Evolutionary conservation across 1,140 invertebrate species (phyloP), one percentile per base, ranked within the genome.

Genomic region (Camponotus vicinus): DNA sequence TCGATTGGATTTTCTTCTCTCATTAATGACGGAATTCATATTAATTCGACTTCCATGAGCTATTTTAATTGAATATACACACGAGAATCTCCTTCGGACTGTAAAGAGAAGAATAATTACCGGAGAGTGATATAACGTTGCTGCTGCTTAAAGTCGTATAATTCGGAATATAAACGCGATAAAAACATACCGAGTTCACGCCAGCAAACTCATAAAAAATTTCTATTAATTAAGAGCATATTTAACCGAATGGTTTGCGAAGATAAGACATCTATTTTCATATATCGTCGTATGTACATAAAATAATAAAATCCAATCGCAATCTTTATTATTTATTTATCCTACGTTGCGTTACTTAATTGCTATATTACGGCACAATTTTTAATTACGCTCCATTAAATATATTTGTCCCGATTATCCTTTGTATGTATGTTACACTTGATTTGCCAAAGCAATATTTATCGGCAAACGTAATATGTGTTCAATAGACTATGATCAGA

Each of bases 51-150:
- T 70, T 59, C 34, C 37, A 27, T 52, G 57, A 71, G 52, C 37
- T 57, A 37, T 73, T 90, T 89, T 89, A 89, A 90, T 89, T 90
- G 85, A 87, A 79, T 49, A 87, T 83, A 40, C 73, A 79, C 66
- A 42, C 78, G 77, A 21, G 73, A 18, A 37, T 82, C 37, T 57
- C 55, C 45, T 64, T 8, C 71, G 18, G n/a, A 70, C 9, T 45
- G n/a, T 37, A 67, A 83, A 78, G 59, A 18, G 49, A 49, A 77
- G 66, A 84, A 84, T 86, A 89, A 90, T 84, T 90, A 89, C 84
- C 27, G 64, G 57, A 57, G 42, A 69, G 18, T 76, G 45, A 82
- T 79, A 73, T 21, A 21, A 49, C 42, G 42, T 57, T 21, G 21
- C 8, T 42, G 49, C 45, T 57, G 70, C 21, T 87, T 84, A 59